These are phyloP conservation scores for Urophycis tenuis DNA, from an alignment of 2,797 vertebrate species.

Conservation along the genomic window DNA sequence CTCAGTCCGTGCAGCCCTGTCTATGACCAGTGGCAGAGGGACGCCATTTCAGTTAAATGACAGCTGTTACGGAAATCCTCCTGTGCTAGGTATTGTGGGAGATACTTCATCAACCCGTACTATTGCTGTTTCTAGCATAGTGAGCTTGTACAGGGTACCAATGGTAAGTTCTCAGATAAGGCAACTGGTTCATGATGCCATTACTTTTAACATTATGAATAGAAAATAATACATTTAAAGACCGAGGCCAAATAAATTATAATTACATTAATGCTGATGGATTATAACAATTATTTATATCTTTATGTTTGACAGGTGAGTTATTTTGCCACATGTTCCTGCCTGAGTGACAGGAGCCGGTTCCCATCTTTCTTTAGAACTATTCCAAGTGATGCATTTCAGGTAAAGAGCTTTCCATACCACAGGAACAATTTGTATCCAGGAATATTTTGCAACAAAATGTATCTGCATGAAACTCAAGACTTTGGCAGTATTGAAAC, in stretches of 20 bases:
- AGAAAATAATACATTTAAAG: no score
- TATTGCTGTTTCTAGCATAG: slow-evolving; percentile 42
- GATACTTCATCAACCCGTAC: slow-evolving; percentile 45
- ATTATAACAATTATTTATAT: neutral
- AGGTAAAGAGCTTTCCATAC: neutral
- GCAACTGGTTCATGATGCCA: neutral
- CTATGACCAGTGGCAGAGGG: slow-evolving; percentile 47
- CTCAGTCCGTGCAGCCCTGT: slow-evolving; percentile 60
- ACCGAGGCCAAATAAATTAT: slow-evolving; percentile 43
- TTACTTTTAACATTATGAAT: neutral
- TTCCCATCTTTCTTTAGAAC: slow-evolving; percentile 65
- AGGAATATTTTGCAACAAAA: no score
- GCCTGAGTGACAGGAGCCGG: slow-evolving; percentile 51
- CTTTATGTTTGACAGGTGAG: slow-evolving; percentile 54
- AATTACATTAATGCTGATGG: slow-evolving; percentile 55
- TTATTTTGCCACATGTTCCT: slow-evolving; percentile 61
- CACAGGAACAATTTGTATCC: neutral
- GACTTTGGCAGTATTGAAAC: no score
- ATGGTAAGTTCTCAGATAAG: slow-evolving; percentile 34
- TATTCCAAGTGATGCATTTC: slow-evolving; percentile 50
- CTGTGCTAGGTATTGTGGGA: slow-evolving; percentile 49
- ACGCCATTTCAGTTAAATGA: slow-evolving; percentile 34
- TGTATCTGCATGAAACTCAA: no score
- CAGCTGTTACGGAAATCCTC: slow-evolving; percentile 36
- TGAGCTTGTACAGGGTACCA: slow-evolving; percentile 47